A percentile compares a stretch with the other conserved stretches of the same genome.
Evolutionary conservation across 2,113 vertebrate genomes (phyloP).

Genomic region (Ammodytes marinus): DNA sequence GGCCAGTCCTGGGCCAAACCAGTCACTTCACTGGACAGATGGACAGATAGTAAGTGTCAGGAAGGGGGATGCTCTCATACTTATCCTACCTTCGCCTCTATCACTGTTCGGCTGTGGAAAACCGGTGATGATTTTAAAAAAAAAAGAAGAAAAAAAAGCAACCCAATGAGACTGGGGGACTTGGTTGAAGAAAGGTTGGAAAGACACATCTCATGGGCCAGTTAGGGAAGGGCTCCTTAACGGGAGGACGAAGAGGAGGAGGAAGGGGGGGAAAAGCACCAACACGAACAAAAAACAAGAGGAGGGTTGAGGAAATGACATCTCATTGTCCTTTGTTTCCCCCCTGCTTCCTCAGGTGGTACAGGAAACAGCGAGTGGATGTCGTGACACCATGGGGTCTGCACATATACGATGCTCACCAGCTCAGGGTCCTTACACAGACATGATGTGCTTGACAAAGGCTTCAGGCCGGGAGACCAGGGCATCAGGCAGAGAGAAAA

Average conservation of each 20-base stretch:
- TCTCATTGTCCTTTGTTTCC: slow-evolving; percentile 85
- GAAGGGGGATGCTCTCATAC: slow-evolving; percentile 51
- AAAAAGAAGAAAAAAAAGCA: not conserved
- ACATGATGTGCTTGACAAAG: slow-evolving; percentile 99
- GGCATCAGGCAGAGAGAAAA: slow-evolving; percentile 18
- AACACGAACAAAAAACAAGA: slow-evolving; percentile 76
- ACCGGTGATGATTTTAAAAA: slow-evolving; percentile 31
- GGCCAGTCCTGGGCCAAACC: slow-evolving; percentile 85
- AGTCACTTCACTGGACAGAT: slow-evolving; percentile 76
- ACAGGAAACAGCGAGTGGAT: slow-evolving; percentile 82
- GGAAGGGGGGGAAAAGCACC: slow-evolving; percentile 70
- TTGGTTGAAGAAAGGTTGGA: slow-evolving; percentile 40
- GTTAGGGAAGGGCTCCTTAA: slow-evolving; percentile 58
- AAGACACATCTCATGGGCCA: slow-evolving; percentile 38
- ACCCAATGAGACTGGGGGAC: slow-evolving; percentile 30
- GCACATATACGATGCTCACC: slow-evolving; percentile 81
- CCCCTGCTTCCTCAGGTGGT: slow-evolving; percentile 79
- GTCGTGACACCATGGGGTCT: slow-evolving; percentile 89
- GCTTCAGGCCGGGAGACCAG: slow-evolving; percentile 81
- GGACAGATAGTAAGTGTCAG: slow-evolving; percentile 48
- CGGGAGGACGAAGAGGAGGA: slow-evolving; percentile 39
- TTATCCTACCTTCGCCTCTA: slow-evolving; percentile 55
- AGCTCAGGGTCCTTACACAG: slow-evolving; percentile 86
- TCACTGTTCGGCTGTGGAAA: slow-evolving; percentile 69
- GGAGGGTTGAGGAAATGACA: slow-evolving; percentile 81